Evolutionary conservation across 2,888 invertebrate genomes (phyloP), one percentile per base, ranked within the genome.

Genomic region (Drosophila paranaensis): DNA sequence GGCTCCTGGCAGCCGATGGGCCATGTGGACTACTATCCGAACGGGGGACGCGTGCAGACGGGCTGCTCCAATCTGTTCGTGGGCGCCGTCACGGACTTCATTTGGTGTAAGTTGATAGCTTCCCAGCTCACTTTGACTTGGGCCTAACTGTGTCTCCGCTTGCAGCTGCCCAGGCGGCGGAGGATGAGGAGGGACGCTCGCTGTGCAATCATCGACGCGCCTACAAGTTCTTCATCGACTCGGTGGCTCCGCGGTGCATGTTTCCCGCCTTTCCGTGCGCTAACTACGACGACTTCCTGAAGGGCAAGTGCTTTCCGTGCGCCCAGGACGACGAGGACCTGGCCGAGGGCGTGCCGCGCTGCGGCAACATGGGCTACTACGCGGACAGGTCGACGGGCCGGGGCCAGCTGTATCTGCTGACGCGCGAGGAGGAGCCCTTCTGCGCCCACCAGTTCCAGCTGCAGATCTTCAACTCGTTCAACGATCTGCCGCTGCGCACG

Each of bases 331-430:
- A 90, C 56, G 89, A 92, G 67, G 92, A 90, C 45, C 74, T 90
- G 43, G 89, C 89, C 3, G 90, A 90, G 37, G 93, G 93, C 4
- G 93, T 94, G 30, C 93, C 94, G 2, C 93, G 95, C 0, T 98
- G 98, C 92, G 97, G 97, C 40, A 97, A 97, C 91, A 97, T 98
- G 97, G 98, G 98, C 0, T 98, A 97, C 93, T 97, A 97, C 92
- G 97, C 98, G 1, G 97, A 98, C 92, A 94, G 95, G 54, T 96
- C 97, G 0, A 94, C 95, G 6, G 97, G 97, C 0, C 94, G 97
- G 35, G 98, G 98, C 0, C 96, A 96, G 81, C 94, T 98, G n/a
- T 98, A 97, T 90, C 93, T 98, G 53, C 94, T 97, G 5, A 98
- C 98, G 0, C 94, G 98, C 72, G 97, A 97, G 76, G 97, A 97